These are phyloP conservation scores for Rhodophaea formosa DNA, from an alignment of 2,888 invertebrate genomes.

Conservation along the genomic window DNA sequence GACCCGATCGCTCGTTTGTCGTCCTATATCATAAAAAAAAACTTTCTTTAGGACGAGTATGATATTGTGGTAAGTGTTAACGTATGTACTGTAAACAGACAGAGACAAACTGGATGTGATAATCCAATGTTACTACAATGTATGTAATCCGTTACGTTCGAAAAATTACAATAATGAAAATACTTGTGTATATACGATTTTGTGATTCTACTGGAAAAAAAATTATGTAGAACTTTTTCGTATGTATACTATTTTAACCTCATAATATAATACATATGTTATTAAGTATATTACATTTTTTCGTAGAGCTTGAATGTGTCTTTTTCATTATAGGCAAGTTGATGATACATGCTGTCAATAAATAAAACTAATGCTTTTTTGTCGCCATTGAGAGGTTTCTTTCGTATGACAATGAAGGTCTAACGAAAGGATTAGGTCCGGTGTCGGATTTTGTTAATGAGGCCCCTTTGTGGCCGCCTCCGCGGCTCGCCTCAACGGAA, in stretches of 20 bases:
- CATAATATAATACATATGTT: background rate
- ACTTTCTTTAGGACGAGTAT: too few relatives aligned
- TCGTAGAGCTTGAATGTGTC: background rate
- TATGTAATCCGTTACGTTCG: too few relatives aligned
- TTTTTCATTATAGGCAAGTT: slow-evolving; percentile 23
- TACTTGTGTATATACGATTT: too few relatives aligned
- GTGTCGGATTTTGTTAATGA: slow-evolving; percentile 71
- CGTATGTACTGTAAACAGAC: too few relatives aligned
- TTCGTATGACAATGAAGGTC: slow-evolving; percentile 61
- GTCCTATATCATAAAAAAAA: too few relatives aligned
- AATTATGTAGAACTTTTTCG: background rate
- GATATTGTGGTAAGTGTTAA: too few relatives aligned
- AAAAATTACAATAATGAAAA: too few relatives aligned
- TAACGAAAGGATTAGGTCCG: slow-evolving; percentile 78
- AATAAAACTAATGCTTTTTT: slow-evolving; percentile 41
- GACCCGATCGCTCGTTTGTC: too few relatives aligned
- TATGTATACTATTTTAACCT: background rate
- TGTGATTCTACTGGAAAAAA: background rate
- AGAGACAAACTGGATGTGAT: too few relatives aligned
- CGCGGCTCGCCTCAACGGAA: slow-evolving; percentile 53
- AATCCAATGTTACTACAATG: too few relatives aligned
- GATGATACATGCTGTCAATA: slow-evolving; percentile 45
- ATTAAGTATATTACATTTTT: background rate
- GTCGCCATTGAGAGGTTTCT: slow-evolving; percentile 31
- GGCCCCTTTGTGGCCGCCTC: slow-evolving; percentile 62